A percentile compares a stretch with the other conserved stretches of the same genome.
Conservation (phyloP, 2,797 vertebrate genomes). For the Tapirus indicus region DNA sequence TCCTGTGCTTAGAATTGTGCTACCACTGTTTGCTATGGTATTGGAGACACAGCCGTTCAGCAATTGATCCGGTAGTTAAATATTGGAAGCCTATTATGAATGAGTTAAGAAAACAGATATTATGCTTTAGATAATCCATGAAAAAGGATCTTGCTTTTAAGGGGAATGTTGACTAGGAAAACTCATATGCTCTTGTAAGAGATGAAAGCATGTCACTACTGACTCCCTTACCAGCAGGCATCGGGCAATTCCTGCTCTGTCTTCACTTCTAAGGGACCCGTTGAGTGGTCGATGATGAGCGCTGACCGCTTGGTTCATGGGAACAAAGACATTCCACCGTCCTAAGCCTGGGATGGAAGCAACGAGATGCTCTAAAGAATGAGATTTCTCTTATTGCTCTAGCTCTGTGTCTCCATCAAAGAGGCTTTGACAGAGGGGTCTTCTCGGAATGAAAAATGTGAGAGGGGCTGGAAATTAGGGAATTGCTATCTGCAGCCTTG, state of each 20-base stretch:
- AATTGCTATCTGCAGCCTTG: constrained; percentile 69
- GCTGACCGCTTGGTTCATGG: not conserved
- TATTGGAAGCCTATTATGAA: not conserved
- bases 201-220: not conserved
- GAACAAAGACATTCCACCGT: not conserved
- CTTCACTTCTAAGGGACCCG: not conserved
- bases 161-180: not conserved
- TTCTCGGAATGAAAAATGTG: constrained; percentile 74
- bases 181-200: not conserved
- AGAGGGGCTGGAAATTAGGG: constrained; percentile 70
- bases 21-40: not conserved
- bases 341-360: not conserved
- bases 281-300: not conserved
- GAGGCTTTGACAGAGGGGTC: constrained; percentile 62
- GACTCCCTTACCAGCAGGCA: not conserved
- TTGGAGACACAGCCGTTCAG: not conserved
- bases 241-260: not conserved
- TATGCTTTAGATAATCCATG: not conserved
- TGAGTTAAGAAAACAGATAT: not conserved
- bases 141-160: constrained; percentile 13
- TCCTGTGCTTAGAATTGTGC: not conserved
- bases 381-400: not conserved
- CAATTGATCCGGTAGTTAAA: not conserved
- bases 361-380: not conserved
- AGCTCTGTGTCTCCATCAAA: not conserved